A percentile compares a stretch with the other conserved stretches of the same genome.
These are phyloP conservation scores for Strix uralensis DNA, from an alignment of 2,113 vertebrate genomes.

Conservation along the genomic window DNA sequence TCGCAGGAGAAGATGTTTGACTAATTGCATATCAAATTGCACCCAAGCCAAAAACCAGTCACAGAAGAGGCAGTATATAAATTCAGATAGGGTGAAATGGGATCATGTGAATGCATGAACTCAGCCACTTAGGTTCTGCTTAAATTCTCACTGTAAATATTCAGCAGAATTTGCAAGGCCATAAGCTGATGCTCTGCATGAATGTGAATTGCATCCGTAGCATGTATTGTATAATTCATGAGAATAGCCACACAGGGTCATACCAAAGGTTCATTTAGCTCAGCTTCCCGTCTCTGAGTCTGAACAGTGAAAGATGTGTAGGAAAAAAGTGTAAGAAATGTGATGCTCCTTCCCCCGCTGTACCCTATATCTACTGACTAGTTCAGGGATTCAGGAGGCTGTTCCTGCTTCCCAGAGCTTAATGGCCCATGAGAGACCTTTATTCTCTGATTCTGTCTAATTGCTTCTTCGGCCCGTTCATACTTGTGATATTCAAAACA, in stretches of 20 bases:
- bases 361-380: background rate
- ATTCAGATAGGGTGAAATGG: background rate
- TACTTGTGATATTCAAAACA: background rate
- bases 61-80: background rate
- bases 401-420: background rate
- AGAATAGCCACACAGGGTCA: conserved; percentile 9
- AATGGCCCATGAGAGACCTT: background rate
- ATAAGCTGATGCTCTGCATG: background rate
- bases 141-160: background rate
- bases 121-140: background rate
- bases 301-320: background rate
- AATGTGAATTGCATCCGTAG: background rate
- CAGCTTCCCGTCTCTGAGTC: background rate
- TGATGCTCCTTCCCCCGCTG: background rate
- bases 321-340: background rate
- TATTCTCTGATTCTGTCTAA: background rate
- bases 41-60: background rate
- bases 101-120: background rate
- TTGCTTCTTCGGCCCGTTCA: conserved; percentile 6
- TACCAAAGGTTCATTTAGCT: background rate
- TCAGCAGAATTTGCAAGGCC: background rate
- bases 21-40: conserved; percentile 38
- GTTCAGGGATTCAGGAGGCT: background rate
- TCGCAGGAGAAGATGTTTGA: background rate
- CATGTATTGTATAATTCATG: conserved; percentile 40